These are phyloP conservation scores for Taeniopygia guttata DNA, from an alignment of 2,797 vertebrate species.

Conservation along the genomic window DNA sequence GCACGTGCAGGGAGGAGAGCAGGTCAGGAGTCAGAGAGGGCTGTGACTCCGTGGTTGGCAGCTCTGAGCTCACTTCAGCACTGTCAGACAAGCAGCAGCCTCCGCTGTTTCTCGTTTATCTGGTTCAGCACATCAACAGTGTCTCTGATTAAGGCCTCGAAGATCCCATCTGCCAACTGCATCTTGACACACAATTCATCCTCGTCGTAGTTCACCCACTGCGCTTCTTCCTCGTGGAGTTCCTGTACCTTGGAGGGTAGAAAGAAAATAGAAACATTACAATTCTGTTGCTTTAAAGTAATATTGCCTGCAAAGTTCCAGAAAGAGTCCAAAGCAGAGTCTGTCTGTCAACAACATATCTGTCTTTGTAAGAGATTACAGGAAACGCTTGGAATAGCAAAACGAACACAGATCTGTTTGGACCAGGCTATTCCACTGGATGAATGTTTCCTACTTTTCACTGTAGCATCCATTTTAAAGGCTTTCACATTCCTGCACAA, in stretches of 20 bases:
- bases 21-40: constrained; percentile 45
- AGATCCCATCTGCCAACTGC: constrained; percentile 96
- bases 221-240: constrained; percentile 94
- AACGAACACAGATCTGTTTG: background rate
- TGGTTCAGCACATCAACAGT: constrained; percentile 86
- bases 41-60: constrained; percentile 37
- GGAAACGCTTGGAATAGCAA: constrained; percentile 9
- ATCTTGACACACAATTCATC: constrained; percentile 97
- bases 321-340: background rate
- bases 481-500: background rate
- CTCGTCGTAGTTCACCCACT: constrained; percentile 98
- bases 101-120: constrained; percentile 85
- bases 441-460: background rate
- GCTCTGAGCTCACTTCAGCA: constrained; percentile 51
- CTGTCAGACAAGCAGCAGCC: constrained; percentile 76
- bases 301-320: background rate
- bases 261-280: background rate
- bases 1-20: constrained; percentile 26
- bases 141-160: constrained; percentile 93
- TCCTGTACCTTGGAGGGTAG: constrained; percentile 87
- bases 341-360: background rate
- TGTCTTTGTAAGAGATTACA: constrained; percentile 23
- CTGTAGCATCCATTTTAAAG: background rate
- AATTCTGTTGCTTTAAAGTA: background rate
- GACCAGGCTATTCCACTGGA: background rate